Conservation (phyloP, 2,797 vertebrate species). For the Enteromius thamalakanensis region DNA sequence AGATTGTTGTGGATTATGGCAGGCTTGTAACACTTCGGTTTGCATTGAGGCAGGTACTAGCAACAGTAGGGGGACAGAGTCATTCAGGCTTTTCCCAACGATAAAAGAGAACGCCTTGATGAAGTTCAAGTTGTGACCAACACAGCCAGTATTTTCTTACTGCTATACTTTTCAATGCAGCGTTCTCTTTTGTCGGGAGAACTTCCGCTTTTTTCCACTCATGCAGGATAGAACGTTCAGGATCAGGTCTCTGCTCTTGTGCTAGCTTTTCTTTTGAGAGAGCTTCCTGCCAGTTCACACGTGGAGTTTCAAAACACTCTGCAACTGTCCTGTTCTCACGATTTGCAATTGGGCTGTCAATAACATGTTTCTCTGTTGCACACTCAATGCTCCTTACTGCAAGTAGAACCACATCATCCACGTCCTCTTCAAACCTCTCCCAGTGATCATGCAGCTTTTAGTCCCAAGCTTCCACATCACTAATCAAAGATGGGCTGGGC, state of each 20-base stretch:
- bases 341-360: too few relatives aligned
- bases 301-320: not conserved
- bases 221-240: not conserved
- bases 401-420: too few relatives aligned
- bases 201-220: not conserved
- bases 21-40: too few relatives aligned
- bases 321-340: too few relatives aligned
- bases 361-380: too few relatives aligned
- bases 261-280: not conserved
- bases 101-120: not conserved
- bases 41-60: too few relatives aligned
- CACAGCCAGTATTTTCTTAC: not conserved
- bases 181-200: not conserved
- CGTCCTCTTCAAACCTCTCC: slow-evolving; percentile 2
- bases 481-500: not conserved
- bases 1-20: too few relatives aligned
- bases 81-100: not conserved
- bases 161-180: not conserved
- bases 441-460: slow-evolving; percentile 5
- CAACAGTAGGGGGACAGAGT: not conserved
- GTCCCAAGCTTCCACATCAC: not conserved
- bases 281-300: not conserved
- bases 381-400: too few relatives aligned
- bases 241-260: slow-evolving; percentile 6
- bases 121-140: not conserved